phyloP scores from a whole-genome alignment of 2,113 vertebrate genomes.

The Mesocricetus auratus region DNA sequence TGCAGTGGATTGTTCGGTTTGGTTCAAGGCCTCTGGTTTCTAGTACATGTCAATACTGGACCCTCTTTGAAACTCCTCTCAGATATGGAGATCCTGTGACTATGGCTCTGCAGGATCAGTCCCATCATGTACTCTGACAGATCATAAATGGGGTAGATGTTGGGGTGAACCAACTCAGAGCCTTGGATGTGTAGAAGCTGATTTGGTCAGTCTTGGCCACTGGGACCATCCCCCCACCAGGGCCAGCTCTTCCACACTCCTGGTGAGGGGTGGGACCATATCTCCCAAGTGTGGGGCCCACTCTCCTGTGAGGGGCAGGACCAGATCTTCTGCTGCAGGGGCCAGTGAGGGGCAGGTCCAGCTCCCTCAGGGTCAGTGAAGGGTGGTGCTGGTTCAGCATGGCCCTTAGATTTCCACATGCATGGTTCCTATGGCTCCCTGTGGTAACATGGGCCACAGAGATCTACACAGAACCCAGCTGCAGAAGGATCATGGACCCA shows the following conservation, averaged over 20 bases:
- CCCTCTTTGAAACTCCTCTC: neutral
- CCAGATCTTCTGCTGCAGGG: neutral
- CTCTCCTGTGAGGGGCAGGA: too few species aligned
- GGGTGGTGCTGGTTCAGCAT: neutral
- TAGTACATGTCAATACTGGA: neutral
- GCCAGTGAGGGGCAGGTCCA: neutral
- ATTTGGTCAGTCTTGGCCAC: neutral
- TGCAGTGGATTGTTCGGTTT: neutral
- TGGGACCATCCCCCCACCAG: neutral
- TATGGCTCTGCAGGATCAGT: neutral
- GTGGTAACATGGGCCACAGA: neutral
- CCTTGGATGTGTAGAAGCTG: neutral
- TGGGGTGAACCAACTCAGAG: neutral
- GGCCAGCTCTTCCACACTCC: neutral
- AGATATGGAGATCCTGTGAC: neutral
- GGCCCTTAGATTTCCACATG: neutral
- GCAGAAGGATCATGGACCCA: neutral
- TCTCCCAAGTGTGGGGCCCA: neutral
- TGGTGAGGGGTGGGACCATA: neutral
- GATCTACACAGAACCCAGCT: neutral
- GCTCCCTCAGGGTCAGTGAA: neutral
- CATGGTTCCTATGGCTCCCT: neutral
- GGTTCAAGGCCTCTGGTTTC: neutral
- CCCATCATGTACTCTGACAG: neutral
- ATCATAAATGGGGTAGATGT: neutral